Base-by-base conservation (phyloP, 2,888 invertebrate species). In the Orchesella flavescens region DNA sequence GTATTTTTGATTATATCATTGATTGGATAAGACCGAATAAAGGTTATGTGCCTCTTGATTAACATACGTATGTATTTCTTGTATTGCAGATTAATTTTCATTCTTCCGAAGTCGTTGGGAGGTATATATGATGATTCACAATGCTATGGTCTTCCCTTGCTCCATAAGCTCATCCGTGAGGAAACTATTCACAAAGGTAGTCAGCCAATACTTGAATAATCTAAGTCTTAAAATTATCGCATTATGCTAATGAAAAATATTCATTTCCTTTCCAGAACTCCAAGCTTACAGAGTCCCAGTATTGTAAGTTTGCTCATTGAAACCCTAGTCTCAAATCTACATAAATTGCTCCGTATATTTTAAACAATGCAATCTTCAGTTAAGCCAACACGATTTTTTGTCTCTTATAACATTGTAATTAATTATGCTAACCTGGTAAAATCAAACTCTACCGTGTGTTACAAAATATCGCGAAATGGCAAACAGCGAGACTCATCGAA, bases 121-220 rank as follows among this genome's bases (percentile, higher is more conserved):
- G 74, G 74, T 3, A 15, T 17, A 13, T 5, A 43, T 1, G 23
- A 43, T 1, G 74, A 74, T 34, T 43, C 59, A 5, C 61, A 59
- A 15, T 59, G 17, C 15, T 24, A 44, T 1, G 74, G 61, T n/a
- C 13, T 61, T 9, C 61, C 44, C 3, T n/a, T 74, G 44, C 59
- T 74, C 3, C 24, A 74, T 17, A 74, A 61, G 43, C 44, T 74
- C 15, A 44, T 74, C 5, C 15, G 44, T 10, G 46, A 21, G n/a
- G 74, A 61, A 4, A 34, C 61, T 7, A 74, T 74, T 61, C 74
- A 74, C 21, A 74, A 74, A 74, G 13, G 74, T 72, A 59, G n/a
- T n/a, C n/a, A n/a, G n/a, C n/a, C n/a, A n/a, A n/a, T n/a, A n/a
- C n/a, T n/a, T 13, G 15, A 63, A 49, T 12, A 12, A 49, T 49